Evolutionary conservation across 2,797 vertebrate species (phyloP).

Genomic region (Molossus alvarezi): DNA sequence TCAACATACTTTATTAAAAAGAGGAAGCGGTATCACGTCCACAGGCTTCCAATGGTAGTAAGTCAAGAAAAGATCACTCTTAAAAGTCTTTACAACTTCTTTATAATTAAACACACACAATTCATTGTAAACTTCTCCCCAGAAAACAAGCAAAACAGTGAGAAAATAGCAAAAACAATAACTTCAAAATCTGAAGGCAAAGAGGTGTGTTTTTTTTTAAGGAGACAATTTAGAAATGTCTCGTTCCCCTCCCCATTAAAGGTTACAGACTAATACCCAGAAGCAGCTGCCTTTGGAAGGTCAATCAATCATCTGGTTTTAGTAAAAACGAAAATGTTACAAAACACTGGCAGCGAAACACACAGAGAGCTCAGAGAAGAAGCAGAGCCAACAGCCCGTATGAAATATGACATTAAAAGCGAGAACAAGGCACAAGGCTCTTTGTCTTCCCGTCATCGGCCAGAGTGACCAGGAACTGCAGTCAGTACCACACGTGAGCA

Average conservation of each 20-base stretch:
- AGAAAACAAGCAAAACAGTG: constrained; percentile 51
- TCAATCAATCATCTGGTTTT: constrained; percentile 65
- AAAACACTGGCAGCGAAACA: constrained; percentile 54
- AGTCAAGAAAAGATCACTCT: constrained; percentile 46
- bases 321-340: constrained; percentile 57
- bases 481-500: background rate
- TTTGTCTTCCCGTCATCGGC: constrained; percentile 26
- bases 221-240: constrained; percentile 24
- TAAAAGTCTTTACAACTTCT: background rate
- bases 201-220: background rate
- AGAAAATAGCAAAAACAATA: constrained; percentile 61
- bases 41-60: background rate
- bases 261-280: constrained; percentile 34
- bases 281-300: constrained; percentile 58
- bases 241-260: constrained; percentile 45
- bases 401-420: constrained; percentile 61
- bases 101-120: background rate
- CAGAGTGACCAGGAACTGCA: background rate
- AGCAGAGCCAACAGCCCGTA: background rate
- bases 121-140: background rate
- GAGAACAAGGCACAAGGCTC: constrained; percentile 64
- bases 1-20: background rate
- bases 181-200: background rate
- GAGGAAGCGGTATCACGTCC: background rate
- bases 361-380: constrained; percentile 29